phyloP scores from a whole-genome alignment of 1,140 invertebrate genomes.

The Forficula auricularia region DNA sequence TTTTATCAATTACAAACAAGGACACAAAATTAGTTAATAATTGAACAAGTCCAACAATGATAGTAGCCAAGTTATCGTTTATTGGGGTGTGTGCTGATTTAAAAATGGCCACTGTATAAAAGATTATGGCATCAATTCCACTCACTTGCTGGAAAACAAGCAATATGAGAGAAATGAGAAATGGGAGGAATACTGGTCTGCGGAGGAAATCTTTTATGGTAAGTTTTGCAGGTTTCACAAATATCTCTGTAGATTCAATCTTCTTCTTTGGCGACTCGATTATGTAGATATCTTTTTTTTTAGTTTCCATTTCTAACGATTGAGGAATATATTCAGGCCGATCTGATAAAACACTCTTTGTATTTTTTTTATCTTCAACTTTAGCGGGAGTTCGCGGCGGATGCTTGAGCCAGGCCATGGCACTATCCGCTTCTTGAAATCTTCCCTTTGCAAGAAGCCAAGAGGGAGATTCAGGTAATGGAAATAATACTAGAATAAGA shows the following conservation, averaged over 20 bases:
- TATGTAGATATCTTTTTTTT: too few species aligned
- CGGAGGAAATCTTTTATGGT: constrained; percentile 2
- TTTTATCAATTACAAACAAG: constrained; percentile 30
- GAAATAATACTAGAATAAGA: constrained; percentile 29
- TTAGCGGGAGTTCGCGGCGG: too few species aligned
- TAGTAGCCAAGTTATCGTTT: constrained; percentile 36
- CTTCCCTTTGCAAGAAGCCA: constrained; percentile 31
- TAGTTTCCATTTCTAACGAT: too few species aligned
- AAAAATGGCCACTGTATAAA: constrained; percentile 50
- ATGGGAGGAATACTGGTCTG: constrained; percentile 6
- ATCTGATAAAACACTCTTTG: too few species aligned
- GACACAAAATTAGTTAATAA: constrained; percentile 33
- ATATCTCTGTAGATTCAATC: too few species aligned
- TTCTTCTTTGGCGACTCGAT: too few species aligned
- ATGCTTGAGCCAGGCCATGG: constrained; percentile 29
- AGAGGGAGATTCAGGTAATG: constrained; percentile 37
- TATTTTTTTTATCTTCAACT: too few species aligned
- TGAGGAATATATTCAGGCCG: too few species aligned
- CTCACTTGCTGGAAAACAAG: constrained; percentile 43
- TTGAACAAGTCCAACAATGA: constrained; percentile 43
- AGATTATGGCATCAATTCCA: constrained; percentile 49
- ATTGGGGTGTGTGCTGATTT: constrained; percentile 34
- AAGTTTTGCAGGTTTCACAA: too few species aligned
- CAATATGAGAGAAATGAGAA: constrained; percentile 25
- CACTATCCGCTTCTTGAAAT: constrained; percentile 27